Conservation (phyloP, 1,140 invertebrate genomes). For the Drosophila watanabei region DNA sequence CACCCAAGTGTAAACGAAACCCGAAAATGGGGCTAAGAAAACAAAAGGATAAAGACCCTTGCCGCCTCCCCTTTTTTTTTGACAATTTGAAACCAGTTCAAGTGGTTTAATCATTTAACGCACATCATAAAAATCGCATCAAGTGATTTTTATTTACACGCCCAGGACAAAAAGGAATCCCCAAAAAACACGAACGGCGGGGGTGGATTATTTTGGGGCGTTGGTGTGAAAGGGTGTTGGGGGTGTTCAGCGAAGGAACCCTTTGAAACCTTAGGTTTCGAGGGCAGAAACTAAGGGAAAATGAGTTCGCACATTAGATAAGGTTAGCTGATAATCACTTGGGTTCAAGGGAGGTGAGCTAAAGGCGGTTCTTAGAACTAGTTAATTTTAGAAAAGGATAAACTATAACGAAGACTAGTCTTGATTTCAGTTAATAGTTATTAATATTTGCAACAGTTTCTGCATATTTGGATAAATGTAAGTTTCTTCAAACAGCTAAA, state of each 20-base stretch:
- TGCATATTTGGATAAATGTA: too few relatives aligned
- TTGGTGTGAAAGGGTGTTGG: not conserved
- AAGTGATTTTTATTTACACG: constrained; percentile 83
- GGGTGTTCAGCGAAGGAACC: constrained; percentile 46
- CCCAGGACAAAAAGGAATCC: constrained; percentile 53
- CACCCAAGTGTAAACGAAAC: constrained; percentile 55
- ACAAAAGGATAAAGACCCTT: constrained; percentile 55
- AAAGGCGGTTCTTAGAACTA: too few relatives aligned
- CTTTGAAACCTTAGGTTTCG: constrained; percentile 61
- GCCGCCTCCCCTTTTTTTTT: constrained; percentile 40
- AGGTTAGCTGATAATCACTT: constrained; percentile 34
- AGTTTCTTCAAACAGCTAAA: too few relatives aligned
- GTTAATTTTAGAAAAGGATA: not conserved
- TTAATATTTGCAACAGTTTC: too few relatives aligned
- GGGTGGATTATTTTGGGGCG: constrained; percentile 3
- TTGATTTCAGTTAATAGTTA: too few relatives aligned
- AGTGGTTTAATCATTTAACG: constrained; percentile 84
- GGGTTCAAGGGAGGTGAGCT: not conserved
- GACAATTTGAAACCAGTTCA: constrained; percentile 83
- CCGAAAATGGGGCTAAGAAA: constrained; percentile 68
- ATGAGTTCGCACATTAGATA: constrained; percentile 34
- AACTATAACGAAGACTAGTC: not conserved
- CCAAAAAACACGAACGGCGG: constrained; percentile 20
- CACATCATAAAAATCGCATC: constrained; percentile 83
- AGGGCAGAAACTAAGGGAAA: constrained; percentile 14